Conservation (phyloP, 2,113 vertebrate genomes). For the Aepyceros melampus region DNA sequence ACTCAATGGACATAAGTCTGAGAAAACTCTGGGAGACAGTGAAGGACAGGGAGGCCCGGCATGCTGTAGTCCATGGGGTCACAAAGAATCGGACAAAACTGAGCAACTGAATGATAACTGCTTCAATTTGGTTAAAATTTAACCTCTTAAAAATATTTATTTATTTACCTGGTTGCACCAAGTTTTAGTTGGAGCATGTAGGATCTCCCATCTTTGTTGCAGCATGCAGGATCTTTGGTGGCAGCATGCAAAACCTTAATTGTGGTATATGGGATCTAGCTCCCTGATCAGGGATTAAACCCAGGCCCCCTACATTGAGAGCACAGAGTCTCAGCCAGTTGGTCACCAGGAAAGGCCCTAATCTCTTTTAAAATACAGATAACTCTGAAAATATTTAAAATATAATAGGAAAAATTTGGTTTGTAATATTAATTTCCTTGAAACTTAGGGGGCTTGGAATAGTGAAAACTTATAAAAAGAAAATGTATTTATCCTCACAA, state of each 20-base stretch:
- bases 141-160: not conserved
- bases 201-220: not conserved
- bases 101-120: not conserved
- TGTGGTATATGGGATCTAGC: not conserved
- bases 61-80: not conserved
- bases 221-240: not conserved
- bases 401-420: not conserved
- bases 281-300: not conserved
- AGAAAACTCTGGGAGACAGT: not conserved
- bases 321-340: not conserved
- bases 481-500: not conserved
- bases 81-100: not conserved
- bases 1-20: not conserved
- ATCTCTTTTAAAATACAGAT: slow-evolving; percentile 8
- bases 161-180: not conserved
- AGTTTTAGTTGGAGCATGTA: not conserved
- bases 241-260: not conserved
- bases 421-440: not conserved
- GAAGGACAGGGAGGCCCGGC: not conserved
- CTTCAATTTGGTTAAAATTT: not conserved
- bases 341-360: not conserved
- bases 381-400: slow-evolving; percentile 14
- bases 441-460: not conserved
- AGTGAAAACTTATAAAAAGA: not conserved
- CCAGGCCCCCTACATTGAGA: not conserved